Conservation (phyloP, 2,888 invertebrate genomes). For the Chrysolina americana region DNA sequence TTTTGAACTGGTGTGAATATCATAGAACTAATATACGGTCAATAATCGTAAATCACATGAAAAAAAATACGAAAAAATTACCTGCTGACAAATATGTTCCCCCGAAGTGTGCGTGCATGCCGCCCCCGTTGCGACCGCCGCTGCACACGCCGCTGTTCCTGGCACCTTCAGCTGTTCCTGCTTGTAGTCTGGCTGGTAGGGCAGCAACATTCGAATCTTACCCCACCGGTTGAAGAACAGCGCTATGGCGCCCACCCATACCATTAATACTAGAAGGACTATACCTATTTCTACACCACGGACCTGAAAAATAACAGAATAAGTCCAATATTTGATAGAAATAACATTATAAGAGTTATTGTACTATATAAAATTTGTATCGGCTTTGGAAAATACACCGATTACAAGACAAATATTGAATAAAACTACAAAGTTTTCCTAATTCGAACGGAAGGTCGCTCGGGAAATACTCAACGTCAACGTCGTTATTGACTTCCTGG, state of each 20-base stretch:
- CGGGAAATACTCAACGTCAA: too few relatives aligned
- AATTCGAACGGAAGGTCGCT: too few relatives aligned
- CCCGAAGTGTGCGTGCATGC: constrained; percentile 74
- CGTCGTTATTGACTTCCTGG: too few relatives aligned
- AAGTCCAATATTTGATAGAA: not conserved
- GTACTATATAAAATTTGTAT: too few relatives aligned
- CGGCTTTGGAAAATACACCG: too few relatives aligned
- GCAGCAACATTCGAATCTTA: constrained; percentile 90
- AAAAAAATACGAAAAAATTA: constrained; percentile 57
- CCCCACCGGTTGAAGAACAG: constrained; percentile 92
- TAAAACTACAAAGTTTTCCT: too few relatives aligned
- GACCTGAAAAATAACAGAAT: constrained; percentile 73
- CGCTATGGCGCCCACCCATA: constrained; percentile 90
- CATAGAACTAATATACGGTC: too few relatives aligned
- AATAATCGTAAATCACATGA: not conserved
- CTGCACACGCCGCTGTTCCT: constrained; percentile 79
- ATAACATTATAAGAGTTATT: too few relatives aligned
- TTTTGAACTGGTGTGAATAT: too few relatives aligned
- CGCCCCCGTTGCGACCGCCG: constrained; percentile 71
- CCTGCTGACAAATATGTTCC: constrained; percentile 76
- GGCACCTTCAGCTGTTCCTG: constrained; percentile 86
- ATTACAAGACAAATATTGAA: too few relatives aligned
- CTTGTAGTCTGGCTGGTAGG: constrained; percentile 93
- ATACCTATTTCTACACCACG: constrained; percentile 93
- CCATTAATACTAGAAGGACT: constrained; percentile 84